Percentiles rank a stretch among this genome's conserved stretches.
phyloP scores from a whole-genome alignment of 1,140 invertebrate genomes.

The Zaprionus inermis region DNA sequence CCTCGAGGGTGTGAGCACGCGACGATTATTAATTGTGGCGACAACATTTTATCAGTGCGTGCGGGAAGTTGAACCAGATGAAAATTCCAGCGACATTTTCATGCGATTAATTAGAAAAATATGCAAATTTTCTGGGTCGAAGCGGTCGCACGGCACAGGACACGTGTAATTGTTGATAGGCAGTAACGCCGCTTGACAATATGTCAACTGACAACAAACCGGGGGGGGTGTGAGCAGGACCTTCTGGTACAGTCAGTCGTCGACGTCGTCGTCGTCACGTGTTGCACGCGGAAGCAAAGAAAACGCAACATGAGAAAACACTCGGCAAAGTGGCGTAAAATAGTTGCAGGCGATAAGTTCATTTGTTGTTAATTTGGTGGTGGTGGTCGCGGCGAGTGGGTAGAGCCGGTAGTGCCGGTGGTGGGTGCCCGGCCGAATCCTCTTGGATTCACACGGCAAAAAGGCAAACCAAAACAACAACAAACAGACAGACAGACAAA shows the following conservation, averaged over 20 bases:
- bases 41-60: constrained; percentile 60
- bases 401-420: constrained; percentile 1
- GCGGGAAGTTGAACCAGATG: constrained; percentile 34
- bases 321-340: constrained; percentile 80
- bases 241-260: constrained; percentile 63
- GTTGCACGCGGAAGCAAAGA: constrained; percentile 29
- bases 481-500: constrained; percentile 54
- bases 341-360: constrained; percentile 79
- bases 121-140: constrained; percentile 64
- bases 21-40: constrained; percentile 76
- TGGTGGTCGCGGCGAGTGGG: constrained; percentile 39
- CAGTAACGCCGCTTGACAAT: constrained; percentile 66
- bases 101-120: constrained; percentile 79
- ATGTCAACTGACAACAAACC: constrained; percentile 71
- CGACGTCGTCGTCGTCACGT: too few species aligned
- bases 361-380: constrained; percentile 75
- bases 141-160: constrained; percentile 56
- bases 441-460: constrained; percentile 73
- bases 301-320: constrained; percentile 75
- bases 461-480: constrained; percentile 74
- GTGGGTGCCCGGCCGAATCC: constrained; percentile 51
- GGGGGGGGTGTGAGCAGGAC: constrained; percentile 9
- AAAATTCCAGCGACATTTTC: constrained; percentile 65
- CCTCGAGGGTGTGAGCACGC: constrained; percentile 62
- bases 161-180: constrained; percentile 80